phyloP scores from a whole-genome alignment of 1,140 invertebrate species.

The Drosophila sproati region DNA sequence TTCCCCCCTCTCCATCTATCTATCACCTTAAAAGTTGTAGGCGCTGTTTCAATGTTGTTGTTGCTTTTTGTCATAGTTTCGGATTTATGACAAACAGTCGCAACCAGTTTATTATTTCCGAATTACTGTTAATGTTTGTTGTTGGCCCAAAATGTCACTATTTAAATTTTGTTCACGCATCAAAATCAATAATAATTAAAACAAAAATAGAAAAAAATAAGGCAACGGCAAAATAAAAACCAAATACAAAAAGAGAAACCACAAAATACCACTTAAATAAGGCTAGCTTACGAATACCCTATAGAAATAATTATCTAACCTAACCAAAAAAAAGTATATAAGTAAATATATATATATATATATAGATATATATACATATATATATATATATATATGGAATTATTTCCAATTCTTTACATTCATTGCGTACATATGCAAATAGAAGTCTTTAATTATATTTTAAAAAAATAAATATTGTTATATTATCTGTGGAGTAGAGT shows the following conservation, averaged over 20 bases:
- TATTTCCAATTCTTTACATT: too few relatives aligned
- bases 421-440: too few relatives aligned
- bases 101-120: constrained; percentile 81
- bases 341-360: too few relatives aligned
- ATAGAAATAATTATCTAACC: neutral
- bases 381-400: too few relatives aligned
- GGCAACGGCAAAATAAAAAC: constrained; percentile 53
- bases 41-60: constrained; percentile 55
- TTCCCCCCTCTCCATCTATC: neutral
- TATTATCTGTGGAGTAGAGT: neutral
- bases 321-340: neutral
- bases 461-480: too few relatives aligned
- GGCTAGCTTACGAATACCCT: constrained; percentile 51
- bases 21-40: constrained; percentile 38
- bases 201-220: constrained; percentile 36
- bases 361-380: too few relatives aligned
- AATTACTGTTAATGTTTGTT: constrained; percentile 83
- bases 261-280: constrained; percentile 14
- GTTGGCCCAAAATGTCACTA: constrained; percentile 78
- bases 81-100: constrained; percentile 72
- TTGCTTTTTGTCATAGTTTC: constrained; percentile 45
- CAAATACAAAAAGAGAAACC: constrained; percentile 66
- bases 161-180: constrained; percentile 81
- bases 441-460: too few relatives aligned
- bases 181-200: constrained; percentile 74